phyloP scores from a whole-genome alignment of 2,113 vertebrate genomes.

The Calidris pygmaea region DNA sequence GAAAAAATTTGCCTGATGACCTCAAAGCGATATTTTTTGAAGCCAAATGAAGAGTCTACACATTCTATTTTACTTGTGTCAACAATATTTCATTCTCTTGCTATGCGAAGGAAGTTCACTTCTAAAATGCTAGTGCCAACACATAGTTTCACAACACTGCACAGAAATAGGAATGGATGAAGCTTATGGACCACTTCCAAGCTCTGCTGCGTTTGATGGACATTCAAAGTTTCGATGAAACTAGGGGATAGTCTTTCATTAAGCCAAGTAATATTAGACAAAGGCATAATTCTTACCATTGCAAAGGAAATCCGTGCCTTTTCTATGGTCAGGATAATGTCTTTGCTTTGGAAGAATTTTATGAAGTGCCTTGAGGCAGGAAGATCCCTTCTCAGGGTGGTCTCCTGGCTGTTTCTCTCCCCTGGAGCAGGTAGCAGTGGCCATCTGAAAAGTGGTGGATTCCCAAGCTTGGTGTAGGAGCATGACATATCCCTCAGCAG shows the following conservation, averaged over 20 bases:
- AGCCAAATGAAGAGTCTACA: not conserved
- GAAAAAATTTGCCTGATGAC: not conserved
- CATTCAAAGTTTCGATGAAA: not conserved
- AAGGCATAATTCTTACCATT: not conserved
- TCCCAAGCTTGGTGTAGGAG: not conserved
- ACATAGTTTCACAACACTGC: not conserved
- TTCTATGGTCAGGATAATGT: not conserved
- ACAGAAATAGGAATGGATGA: not conserved
- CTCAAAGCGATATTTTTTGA: not conserved
- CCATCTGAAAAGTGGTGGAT: not conserved
- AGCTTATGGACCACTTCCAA: not conserved
- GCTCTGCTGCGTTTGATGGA: not conserved
- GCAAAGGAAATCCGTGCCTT: not conserved
- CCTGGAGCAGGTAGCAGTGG: not conserved
- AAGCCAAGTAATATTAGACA: not conserved
- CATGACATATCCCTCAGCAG: not conserved
- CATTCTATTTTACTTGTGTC: not conserved
- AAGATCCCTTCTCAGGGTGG: not conserved
- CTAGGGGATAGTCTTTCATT: not conserved
- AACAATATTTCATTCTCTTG: not conserved
- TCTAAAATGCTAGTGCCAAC: not conserved
- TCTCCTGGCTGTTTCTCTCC: accelerated
- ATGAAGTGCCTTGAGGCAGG: not conserved
- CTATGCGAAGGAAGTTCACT: not conserved
- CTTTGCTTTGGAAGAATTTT: not conserved